Conservation (phyloP, 2,113 vertebrate species). For the Verasper variegatus region DNA sequence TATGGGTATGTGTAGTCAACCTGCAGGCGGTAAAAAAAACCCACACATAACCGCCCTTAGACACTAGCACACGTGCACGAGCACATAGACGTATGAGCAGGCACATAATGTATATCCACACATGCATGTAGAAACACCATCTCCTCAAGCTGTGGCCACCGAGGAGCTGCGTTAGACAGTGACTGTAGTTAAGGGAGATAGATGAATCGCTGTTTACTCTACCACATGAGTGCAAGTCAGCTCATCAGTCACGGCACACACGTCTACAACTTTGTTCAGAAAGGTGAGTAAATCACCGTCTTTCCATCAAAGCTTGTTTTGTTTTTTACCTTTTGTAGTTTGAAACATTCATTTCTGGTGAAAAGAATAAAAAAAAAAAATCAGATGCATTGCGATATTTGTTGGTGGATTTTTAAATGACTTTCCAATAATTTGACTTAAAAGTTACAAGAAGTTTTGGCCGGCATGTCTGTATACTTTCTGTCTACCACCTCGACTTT, state of each 20-base stretch:
- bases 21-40: slow-evolving; percentile 45
- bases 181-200: slow-evolving; percentile 30
- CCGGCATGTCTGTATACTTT: background rate
- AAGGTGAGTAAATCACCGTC: slow-evolving; percentile 15
- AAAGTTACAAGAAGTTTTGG: background rate
- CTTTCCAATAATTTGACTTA: background rate
- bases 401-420: background rate
- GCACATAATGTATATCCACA: slow-evolving; percentile 27
- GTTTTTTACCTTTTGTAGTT: background rate
- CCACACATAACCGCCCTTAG: slow-evolving; percentile 20
- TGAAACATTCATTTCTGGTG: background rate
- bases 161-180: slow-evolving; percentile 25
- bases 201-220: slow-evolving; percentile 45
- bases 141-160: slow-evolving; percentile 4
- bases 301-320: background rate
- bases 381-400: background rate
- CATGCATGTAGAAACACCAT: background rate
- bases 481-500: slow-evolving; percentile 23
- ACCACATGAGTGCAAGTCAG: slow-evolving; percentile 3
- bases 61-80: slow-evolving; percentile 6
- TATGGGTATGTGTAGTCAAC: slow-evolving; percentile 57
- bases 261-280: slow-evolving; percentile 9
- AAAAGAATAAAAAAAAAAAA: background rate
- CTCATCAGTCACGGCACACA: slow-evolving; percentile 1
- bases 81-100: background rate